phyloP scores from a whole-genome alignment of 2,113 vertebrate species.

The Chaetodon auriga region DNA sequence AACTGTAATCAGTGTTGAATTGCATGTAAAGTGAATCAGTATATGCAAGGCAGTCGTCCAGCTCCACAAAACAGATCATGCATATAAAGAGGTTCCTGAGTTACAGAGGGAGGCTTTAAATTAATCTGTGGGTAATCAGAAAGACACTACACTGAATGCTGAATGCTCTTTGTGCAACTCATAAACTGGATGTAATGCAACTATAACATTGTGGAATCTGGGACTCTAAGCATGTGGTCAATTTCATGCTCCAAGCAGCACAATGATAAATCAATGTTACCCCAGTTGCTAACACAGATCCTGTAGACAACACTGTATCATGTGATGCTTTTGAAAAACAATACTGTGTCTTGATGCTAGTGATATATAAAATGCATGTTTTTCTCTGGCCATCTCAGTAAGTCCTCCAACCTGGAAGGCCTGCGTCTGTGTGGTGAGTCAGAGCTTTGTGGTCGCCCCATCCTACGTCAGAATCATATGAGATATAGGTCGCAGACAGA shows the following conservation, averaged over 20 bases:
- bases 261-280: constrained; percentile 55
- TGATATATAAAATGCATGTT: constrained; percentile 15
- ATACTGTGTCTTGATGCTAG: neutral
- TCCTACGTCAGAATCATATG: constrained; percentile 68
- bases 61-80: constrained; percentile 8
- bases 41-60: neutral
- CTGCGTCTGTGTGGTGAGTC: constrained; percentile 68
- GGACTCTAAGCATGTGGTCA: constrained; percentile 53
- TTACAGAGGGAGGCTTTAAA: constrained; percentile 12
- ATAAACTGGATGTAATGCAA: constrained; percentile 3
- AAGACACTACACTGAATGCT: neutral
- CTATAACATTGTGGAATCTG: constrained; percentile 49
- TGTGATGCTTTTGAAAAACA: constrained; percentile 33
- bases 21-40: neutral
- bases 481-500: constrained; percentile 73
- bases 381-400: constrained; percentile 31
- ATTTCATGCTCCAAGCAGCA: constrained; percentile 55
- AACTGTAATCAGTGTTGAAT: constrained; percentile 11
- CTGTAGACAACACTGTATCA: constrained; percentile 32
- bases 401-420: constrained; percentile 48
- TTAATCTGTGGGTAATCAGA: constrained; percentile 20
- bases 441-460: constrained; percentile 60
- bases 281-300: constrained; percentile 22
- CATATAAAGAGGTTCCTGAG: neutral
- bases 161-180: constrained; percentile 1